Evolutionary conservation across 2,797 vertebrate genomes (phyloP), one percentile per base, ranked within the genome.

Genomic region (Neoniphon sammara): DNA sequence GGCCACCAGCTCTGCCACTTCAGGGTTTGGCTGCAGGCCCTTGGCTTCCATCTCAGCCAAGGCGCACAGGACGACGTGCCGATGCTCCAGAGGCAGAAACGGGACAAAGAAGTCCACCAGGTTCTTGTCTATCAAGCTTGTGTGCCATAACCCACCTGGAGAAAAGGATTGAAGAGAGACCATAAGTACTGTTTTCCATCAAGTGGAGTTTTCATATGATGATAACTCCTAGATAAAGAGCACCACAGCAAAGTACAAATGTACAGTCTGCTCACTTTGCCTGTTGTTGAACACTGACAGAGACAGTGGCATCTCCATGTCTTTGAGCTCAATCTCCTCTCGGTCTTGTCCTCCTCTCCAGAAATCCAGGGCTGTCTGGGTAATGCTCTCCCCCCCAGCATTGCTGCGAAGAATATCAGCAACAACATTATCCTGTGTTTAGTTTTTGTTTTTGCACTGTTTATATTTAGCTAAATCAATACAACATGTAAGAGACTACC

Each of bases 71-170:
- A 96, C 88, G 14, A 98, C 91, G 0, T 99, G 97, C 34, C 46
- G 85, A 84, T 95, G 94, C 85, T 98, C 97, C 93, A 99, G 88
- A 7, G 97, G 97, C 72, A 99, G 94, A 73, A 99, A 97, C 2
- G 97, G 97, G 30, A 99, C 87, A 0, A 97, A 99, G 89, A 95
- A 97, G 83, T 98, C 97, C 55, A 99, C 94, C 87, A 98, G 93
- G 90, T 96, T 95, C 85, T 92, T 96, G 85, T 96, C 96, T 0
- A 98, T 98, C 77, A 99, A 89, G 67, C 94, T 94, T 1, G 96
- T 95, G 82, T 91, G 97, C 95, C 95, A 97, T 76, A 99, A 93
- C 18, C 97, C 97, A 84, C 96, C 97, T 98, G 5, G 0, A 54
- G n/a, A 50, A 23, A 42, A n/a, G 77, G 6, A 77, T 31, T 0